phyloP scores from a whole-genome alignment of 2,797 vertebrate species.

The Heteromormyrus szaboi region DNA sequence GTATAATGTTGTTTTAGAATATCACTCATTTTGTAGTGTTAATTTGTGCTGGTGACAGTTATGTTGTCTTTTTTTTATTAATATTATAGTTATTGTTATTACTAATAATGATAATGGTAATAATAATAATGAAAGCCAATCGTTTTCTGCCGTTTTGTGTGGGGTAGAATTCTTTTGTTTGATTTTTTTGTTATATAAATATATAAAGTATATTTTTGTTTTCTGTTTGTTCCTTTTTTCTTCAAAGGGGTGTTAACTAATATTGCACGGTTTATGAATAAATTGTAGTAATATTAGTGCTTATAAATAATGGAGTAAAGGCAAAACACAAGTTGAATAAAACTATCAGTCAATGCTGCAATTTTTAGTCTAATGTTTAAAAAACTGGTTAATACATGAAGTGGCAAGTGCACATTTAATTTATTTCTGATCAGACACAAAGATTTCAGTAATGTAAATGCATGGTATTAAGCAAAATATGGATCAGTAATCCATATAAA shows the following conservation, averaged over 20 bases:
- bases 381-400: slow-evolving; percentile 43
- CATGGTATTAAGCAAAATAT: slow-evolving; percentile 73
- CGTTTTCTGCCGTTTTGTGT: slow-evolving; percentile 62
- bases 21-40: slow-evolving; percentile 79
- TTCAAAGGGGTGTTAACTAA: slow-evolving; percentile 76
- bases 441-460: slow-evolving; percentile 65
- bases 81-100: slow-evolving; percentile 50
- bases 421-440: slow-evolving; percentile 67
- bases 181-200: slow-evolving; percentile 67
- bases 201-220: slow-evolving; percentile 40
- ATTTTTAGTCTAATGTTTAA: slow-evolving; percentile 80
- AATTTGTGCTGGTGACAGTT: slow-evolving; percentile 86
- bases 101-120: slow-evolving; percentile 51
- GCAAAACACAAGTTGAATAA: slow-evolving; percentile 59
- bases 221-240: slow-evolving; percentile 69
- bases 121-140: slow-evolving; percentile 60
- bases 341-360: slow-evolving; percentile 83
- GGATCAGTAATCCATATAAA: slow-evolving; percentile 55
- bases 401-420: slow-evolving; percentile 55
- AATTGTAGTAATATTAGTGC: slow-evolving; percentile 72
- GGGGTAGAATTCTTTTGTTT: slow-evolving; percentile 62
- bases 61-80: slow-evolving; percentile 71
- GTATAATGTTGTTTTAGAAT: slow-evolving; percentile 69
- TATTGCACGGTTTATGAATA: slow-evolving; percentile 78
- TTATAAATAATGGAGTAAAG: slow-evolving; percentile 56